Evolutionary conservation across 30 jellyfish, hydroid and myxozoan genomes (phyloP), one percentile per base, ranked within the genome.

Genomic region (Hydractinia symbiolongicarpus): DNA sequence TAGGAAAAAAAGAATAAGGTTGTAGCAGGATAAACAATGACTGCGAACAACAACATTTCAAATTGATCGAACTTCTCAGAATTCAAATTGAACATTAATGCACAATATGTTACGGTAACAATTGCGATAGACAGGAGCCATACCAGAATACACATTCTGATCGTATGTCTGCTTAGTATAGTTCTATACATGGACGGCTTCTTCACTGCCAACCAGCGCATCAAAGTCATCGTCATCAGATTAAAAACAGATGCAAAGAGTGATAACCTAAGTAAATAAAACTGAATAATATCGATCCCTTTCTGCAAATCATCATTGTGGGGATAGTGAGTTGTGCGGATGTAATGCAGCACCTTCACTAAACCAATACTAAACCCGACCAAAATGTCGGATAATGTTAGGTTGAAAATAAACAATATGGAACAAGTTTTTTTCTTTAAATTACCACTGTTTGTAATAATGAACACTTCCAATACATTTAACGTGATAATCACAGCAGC

Each of bases 21-120:
- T 7, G 15, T 53, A 13, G 76, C 76, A 7, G 76, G 76, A 13
- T 66, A 66, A 66, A 66, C 76, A 66, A 66, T 66, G 21, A 66
- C 76, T 66, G 76, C 53, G 50, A 66, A 66, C 21, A 66, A 19
- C 21, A 66, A 19, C 10, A 66, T 13, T 13, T 66, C 76, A 66
- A 19, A 66, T 53, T 53, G 9, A 66, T 66, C 50, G 15, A 66
- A 66, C 21, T 13, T 66, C 50, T 6, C 15, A 19, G 14, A 50
- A 8, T 0, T 66, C 15, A 66, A 6, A 7, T 50, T 19, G 50
- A 19, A 66, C 15, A 19, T 66, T 53, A 66, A 19, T 13, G 76
- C 21, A 66, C 15, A 66, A 66, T 66, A 66, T 19, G 50, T 19
- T 13, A 66, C 21, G 9, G 76, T 19, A 7, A 66, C 76, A 66